Evolutionary conservation across 2,113 vertebrate genomes (phyloP).

Genomic region (Rhipidura dahli): DNA sequence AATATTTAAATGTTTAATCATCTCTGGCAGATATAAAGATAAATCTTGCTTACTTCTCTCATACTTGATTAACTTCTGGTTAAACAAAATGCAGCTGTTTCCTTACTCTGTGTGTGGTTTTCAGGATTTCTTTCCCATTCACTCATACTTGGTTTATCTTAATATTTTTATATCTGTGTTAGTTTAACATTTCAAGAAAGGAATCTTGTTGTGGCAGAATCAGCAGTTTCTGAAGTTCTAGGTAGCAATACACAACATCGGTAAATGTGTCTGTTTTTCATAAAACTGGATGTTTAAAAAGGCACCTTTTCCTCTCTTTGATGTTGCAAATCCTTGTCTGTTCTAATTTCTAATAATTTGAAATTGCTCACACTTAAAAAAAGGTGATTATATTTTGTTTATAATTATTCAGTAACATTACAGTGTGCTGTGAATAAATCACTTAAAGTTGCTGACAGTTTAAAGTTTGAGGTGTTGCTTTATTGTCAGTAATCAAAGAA

Average conservation of each 20-base stretch:
- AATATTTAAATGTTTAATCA: slow-evolving; percentile 33
- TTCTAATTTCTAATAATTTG: slow-evolving; percentile 10
- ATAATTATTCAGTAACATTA: background rate
- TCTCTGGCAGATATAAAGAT: slow-evolving; percentile 7
- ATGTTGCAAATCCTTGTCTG: slow-evolving; percentile 14
- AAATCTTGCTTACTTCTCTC: slow-evolving; percentile 31
- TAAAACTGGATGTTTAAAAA: background rate
- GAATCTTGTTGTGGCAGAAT: background rate
- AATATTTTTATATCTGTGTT: slow-evolving; percentile 6
- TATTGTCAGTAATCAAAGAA: background rate
- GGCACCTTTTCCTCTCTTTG: background rate
- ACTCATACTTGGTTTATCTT: background rate
- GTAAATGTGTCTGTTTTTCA: background rate
- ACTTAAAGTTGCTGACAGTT: slow-evolving; percentile 11
- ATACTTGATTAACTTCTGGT: slow-evolving; percentile 37
- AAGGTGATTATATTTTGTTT: background rate
- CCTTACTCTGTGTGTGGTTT: slow-evolving; percentile 10
- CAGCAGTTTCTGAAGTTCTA: slow-evolving; percentile 14
- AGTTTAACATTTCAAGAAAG: background rate
- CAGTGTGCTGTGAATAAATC: background rate
- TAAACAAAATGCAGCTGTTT: slow-evolving; percentile 44
- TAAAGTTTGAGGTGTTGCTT: background rate
- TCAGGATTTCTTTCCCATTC: background rate
- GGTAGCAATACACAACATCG: background rate
- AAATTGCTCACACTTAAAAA: background rate